These are phyloP conservation scores for Barnardius zonarius DNA, from an alignment of 2,113 vertebrate species.

Conservation along the genomic window DNA sequence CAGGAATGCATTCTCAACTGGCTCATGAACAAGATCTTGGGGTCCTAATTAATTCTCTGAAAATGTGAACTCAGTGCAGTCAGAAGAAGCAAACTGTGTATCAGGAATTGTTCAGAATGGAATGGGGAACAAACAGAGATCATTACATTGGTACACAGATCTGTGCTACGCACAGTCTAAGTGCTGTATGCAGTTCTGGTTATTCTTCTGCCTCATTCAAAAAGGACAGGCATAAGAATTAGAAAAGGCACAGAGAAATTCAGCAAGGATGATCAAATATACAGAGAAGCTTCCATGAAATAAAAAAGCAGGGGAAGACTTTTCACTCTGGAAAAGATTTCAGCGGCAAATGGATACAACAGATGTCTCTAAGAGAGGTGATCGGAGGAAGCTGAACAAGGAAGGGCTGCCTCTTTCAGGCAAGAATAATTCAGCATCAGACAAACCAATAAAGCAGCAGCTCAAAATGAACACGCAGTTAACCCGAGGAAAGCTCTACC, in stretches of 20 bases:
- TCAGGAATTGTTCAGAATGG: background rate
- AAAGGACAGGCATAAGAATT: rapidly evolving
- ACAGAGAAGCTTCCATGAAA: rapidly evolving
- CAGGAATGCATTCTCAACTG: background rate
- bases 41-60: background rate
- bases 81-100: background rate
- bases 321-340: background rate
- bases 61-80: rapidly evolving
- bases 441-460: rapidly evolving
- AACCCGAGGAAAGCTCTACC: background rate
- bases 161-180: background rate
- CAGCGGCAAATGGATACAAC: background rate
- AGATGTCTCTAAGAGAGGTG: background rate
- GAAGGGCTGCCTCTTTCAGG: background rate
- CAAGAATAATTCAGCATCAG: background rate
- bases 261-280: background rate
- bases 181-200: background rate
- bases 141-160: background rate
- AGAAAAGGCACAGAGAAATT: background rate
- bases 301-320: background rate
- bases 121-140: background rate
- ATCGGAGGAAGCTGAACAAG: rapidly evolving
- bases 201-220: background rate
- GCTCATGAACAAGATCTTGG: background rate
- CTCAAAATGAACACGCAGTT: background rate